phyloP scores from a whole-genome alignment of 2,113 vertebrate species.

The Canis aureus region DNA sequence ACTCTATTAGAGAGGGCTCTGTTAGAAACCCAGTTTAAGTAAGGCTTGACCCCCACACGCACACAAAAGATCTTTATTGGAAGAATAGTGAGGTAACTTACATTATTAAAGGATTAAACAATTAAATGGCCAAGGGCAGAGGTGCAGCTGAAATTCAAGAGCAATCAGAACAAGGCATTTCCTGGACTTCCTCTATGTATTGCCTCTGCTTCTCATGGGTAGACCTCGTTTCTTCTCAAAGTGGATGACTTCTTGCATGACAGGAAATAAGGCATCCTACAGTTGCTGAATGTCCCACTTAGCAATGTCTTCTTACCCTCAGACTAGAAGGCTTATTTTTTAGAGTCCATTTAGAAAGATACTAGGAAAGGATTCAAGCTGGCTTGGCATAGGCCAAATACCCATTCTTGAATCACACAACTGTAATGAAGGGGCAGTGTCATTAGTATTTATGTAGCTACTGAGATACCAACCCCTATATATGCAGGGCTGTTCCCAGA shows the following conservation, averaged over 20 bases:
- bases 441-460: neutral
- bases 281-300: neutral
- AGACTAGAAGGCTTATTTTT: neutral
- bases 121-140: neutral
- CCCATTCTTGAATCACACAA: neutral
- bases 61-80: neutral
- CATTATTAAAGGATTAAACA: neutral
- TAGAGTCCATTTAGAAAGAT: neutral
- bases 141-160: neutral
- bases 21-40: neutral
- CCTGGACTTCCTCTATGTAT: neutral
- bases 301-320: neutral
- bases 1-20: neutral
- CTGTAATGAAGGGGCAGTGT: neutral
- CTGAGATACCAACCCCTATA: neutral
- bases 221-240: neutral
- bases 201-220: neutral
- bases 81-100: neutral
- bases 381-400: neutral
- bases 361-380: neutral
- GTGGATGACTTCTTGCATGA: neutral
- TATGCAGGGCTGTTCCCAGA: neutral
- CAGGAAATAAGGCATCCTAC: neutral
- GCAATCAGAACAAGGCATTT: neutral
- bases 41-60: neutral